Evolutionary conservation across 2,888 invertebrate species (phyloP), one percentile per base, ranked within the genome.

Genomic region (Enchytraeus crypticus): DNA sequence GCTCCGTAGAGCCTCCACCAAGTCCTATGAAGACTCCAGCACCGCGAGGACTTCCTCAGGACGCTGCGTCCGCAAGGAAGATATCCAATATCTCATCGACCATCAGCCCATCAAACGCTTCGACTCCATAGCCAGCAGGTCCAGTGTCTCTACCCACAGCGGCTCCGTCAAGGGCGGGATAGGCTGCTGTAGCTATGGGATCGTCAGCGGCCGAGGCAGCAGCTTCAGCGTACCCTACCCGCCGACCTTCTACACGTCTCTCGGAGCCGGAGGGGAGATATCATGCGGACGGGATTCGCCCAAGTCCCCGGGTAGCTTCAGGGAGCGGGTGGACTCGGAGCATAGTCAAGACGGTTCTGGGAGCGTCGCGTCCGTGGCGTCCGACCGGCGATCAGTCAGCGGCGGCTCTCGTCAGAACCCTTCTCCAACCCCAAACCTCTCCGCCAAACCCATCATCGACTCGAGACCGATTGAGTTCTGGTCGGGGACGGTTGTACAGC

Each of bases 401-500:
- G 74, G 74, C 62, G 70, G 70, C 60, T 67, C 68, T 51, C 63
- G 69, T 43, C 69, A 68, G 30, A 64, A 66, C 59, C 66, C 69
- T 34, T 64, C 69, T 21, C 69, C 71, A 11, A 71, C 71, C 26
- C 68, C 70, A n/a, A n/a, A n/a, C n/a, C n/a, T n/a, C n/a, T n/a
- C n/a, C n/a, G n/a, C n/a, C n/a, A 76, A 76, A 4, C 77, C 77
- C 3, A 65, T 76, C 47, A 77, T 79, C 51, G 79, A 78, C 64
- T 11, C 43, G 43, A 78, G 77, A 55, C 78, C 79, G 4, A 79
- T 79, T 38, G 78, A 79, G 63, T 79, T 79, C 68, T 79, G 79
- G 79, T 75, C 78, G 74, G 76, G 77, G 32, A 75, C 77, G 38
- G 71, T 72, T 58, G 77, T 77, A 62, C 73, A 71, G 34, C 73